These are phyloP conservation scores for Phyto melanocephala DNA, from an alignment of 2,888 invertebrate species.

Conservation along the genomic window DNA sequence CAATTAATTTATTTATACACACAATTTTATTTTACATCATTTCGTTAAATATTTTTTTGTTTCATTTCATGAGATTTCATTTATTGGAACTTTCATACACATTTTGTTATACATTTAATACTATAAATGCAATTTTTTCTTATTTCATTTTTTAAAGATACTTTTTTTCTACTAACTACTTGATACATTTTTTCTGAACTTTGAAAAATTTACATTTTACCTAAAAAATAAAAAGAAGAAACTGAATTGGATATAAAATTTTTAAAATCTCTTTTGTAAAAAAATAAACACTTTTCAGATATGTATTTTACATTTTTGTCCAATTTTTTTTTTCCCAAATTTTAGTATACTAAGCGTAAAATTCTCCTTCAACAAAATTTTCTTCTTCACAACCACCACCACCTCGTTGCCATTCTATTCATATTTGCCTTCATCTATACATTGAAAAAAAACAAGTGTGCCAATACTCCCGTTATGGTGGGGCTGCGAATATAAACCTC, in stretches of 20 bases:
- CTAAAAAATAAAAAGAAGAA: constrained; percentile 23
- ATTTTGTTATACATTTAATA: constrained; percentile 60
- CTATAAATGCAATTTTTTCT: constrained; percentile 63
- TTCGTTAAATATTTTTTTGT: constrained; percentile 22
- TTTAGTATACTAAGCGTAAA: constrained; percentile 62
- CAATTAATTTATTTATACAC: constrained; percentile 31
- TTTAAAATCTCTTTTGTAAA: not conserved
- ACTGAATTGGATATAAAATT: not conserved
- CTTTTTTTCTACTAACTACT: constrained; percentile 57
- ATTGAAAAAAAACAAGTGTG: constrained; percentile 60
- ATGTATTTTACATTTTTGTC: constrained; percentile 15
- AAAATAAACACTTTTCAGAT: not conserved
- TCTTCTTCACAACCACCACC: constrained; percentile 20
- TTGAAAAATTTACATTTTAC: constrained; percentile 58
- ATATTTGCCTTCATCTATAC: constrained; percentile 48
- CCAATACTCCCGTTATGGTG: constrained; percentile 63
- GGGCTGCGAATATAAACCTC: constrained; percentile 40
- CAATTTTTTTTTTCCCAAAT: constrained; percentile 22
- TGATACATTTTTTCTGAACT: constrained; percentile 42
- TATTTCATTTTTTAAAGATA: constrained; percentile 63
- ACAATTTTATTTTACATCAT: constrained; percentile 50
- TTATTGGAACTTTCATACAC: constrained; percentile 41
- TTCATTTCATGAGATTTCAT: constrained; percentile 12
- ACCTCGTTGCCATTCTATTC: constrained; percentile 45
- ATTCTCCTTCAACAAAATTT: constrained; percentile 60